phyloP scores from a whole-genome alignment of 2,113 vertebrate species.

The Corythoichthys haematopterus region DNA sequence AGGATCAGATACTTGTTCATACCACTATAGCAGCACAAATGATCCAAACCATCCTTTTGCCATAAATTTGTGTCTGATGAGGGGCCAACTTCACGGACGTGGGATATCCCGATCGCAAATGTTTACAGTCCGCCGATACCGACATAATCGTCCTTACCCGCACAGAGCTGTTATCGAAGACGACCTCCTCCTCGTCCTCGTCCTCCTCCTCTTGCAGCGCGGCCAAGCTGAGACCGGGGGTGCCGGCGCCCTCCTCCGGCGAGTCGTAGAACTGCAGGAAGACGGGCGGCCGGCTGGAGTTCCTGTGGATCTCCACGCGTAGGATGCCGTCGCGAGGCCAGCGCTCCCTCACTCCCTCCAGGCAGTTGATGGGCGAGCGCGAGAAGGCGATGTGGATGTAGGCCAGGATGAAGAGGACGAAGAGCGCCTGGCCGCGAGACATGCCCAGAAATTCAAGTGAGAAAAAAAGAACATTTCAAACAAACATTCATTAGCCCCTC shows the following conservation, averaged over 20 bases:
- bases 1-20: no score
- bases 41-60: no score
- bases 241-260: constrained; percentile 64
- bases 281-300: constrained; percentile 86
- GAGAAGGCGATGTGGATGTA: constrained; percentile 98
- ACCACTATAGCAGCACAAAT: no score
- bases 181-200: constrained; percentile 88
- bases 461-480: background rate
- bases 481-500: background rate
- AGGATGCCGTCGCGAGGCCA: constrained; percentile 93
- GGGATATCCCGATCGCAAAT: no score
- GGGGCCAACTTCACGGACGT: no score
- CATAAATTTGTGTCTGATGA: no score
- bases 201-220: constrained; percentile 62
- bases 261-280: constrained; percentile 87
- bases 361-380: constrained; percentile 90
- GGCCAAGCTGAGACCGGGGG: constrained; percentile 56
- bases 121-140: no score
- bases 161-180: constrained; percentile 90
- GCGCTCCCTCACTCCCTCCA: constrained; percentile 90
- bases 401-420: constrained; percentile 94
- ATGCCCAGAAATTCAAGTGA: no score
- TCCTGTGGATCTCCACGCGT: constrained; percentile 90
- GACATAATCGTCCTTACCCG: constrained; percentile 51
- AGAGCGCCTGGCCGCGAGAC: constrained; percentile 76